Percentiles rank a stretch among this genome's conserved stretches.
These are phyloP conservation scores for Acestrorhynchus altus DNA, from an alignment of 2,797 vertebrate species.

Conservation along the genomic window DNA sequence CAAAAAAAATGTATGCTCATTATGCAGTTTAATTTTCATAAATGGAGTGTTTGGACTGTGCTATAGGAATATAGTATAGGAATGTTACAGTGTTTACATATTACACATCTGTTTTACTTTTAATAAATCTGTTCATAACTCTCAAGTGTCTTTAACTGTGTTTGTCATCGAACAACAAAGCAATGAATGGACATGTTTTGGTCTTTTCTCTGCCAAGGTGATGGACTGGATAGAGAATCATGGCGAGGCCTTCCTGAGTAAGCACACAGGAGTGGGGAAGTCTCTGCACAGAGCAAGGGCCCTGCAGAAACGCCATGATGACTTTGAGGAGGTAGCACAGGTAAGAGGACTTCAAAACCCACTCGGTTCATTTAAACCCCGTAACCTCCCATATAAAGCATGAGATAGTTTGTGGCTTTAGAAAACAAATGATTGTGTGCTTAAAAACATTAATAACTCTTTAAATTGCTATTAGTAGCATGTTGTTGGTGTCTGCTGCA, in stretches of 20 bases:
- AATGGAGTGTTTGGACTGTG: too few relatives aligned
- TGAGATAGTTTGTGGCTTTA: too few relatives aligned
- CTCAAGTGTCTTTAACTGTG: background rate
- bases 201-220: slow-evolving; percentile 71
- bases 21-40: too few relatives aligned
- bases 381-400: too few relatives aligned
- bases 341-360: slow-evolving; percentile 64
- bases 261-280: slow-evolving; percentile 90
- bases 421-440: too few relatives aligned
- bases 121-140: too few relatives aligned
- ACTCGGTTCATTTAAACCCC: background rate
- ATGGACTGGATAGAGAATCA: slow-evolving; percentile 93
- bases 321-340: slow-evolving; percentile 93
- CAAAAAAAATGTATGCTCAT: too few relatives aligned
- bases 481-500: background rate
- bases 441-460: background rate
- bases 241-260: slow-evolving; percentile 89
- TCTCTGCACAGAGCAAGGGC: slow-evolving; percentile 88
- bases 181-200: background rate
- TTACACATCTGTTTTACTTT: too few relatives aligned
- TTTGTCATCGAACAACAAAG: background rate
- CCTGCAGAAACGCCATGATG: slow-evolving; percentile 88
- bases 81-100: too few relatives aligned
- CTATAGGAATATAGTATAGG: too few relatives aligned
- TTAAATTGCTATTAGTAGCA: background rate